Percentiles rank a stretch among this genome's conserved stretches.
Conservation (phyloP, 2,797 vertebrate species). For the Psittacula echo region DNA sequence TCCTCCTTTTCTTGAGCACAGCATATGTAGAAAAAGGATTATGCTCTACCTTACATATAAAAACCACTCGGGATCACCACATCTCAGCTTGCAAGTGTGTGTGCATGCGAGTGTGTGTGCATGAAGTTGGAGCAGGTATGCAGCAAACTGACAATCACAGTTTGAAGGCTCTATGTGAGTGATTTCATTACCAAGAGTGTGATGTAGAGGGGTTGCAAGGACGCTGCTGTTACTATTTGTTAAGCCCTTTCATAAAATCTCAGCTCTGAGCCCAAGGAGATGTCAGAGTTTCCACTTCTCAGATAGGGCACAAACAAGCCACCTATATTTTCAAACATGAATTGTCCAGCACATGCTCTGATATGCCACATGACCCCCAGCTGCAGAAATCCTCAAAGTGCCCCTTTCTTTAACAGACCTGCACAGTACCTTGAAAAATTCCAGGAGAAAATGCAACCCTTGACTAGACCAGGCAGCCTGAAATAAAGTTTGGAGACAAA, state of each 20-base stretch:
- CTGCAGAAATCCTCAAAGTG: neutral
- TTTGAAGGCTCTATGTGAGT: neutral
- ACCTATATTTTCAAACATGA: neutral
- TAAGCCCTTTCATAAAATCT: neutral
- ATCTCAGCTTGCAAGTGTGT: neutral
- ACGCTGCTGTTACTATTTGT: neutral
- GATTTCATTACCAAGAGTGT: neutral
- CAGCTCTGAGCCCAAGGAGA: neutral
- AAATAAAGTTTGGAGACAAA: neutral
- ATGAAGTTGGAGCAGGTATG: neutral
- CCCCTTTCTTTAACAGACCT: neutral
- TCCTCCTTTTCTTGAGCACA: neutral
- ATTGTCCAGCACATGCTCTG: neutral
- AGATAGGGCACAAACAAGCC: neutral
- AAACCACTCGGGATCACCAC: neutral
- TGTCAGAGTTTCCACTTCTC: neutral
- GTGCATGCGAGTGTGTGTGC: no score
- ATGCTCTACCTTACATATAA: neutral
- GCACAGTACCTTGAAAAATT: neutral
- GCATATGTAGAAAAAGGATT: neutral
- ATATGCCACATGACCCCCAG: accelerated
- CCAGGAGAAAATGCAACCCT: neutral
- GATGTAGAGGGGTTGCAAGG: neutral
- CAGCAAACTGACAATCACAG: neutral
- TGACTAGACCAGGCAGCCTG: neutral